Base-by-base conservation (phyloP, 35 echinoderm and acorn worm species). In the Lytechinus variegatus region DNA sequence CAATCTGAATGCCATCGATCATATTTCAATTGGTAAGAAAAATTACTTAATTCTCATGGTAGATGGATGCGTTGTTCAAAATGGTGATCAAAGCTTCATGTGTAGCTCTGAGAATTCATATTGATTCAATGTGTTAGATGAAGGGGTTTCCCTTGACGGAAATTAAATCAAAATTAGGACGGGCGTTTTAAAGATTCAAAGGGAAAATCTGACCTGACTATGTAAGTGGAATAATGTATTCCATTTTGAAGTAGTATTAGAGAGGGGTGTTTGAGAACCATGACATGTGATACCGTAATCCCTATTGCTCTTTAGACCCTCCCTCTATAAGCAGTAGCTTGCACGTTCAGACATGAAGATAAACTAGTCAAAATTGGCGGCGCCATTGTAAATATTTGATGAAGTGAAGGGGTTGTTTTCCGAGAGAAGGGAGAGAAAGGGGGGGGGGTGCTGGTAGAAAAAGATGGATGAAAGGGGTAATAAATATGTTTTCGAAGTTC, bases 191-290 rank as follows among this genome's bases (percentile, higher is more conserved):
- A 79, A 24, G 19, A 79, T 79, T 24, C 4, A 79, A 79, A 79
- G 66, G n/a, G 66, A 19, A 79, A 79, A 79, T 79, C 66, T 79
- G 66, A 79, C 66, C 61, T 24, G 66, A 16, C 14, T 24, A 79
- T 79, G 66, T 79, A 79, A 79, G 66, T 79, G 66, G 66, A 79
- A 79, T 79, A 79, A 79, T 79, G 66, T 79, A 79, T 79, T 79
- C 66, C 66, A 16, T 8, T 79, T 79, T 79, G 19, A 24, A 79
- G 16, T 79, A 19, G 66, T 16, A 79, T 79, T 79, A 19, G 8
- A 16, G 66, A 79, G 66, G 66, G 66, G 66, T 79, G 66, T 79
- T 79, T 79, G 66, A 79, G 19, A 24, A 79, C 19, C 66, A 24
- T 79, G 66, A 79, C 66, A 79, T 79, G 14, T 24, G 66, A 79